Conservation (phyloP, 2,113 vertebrate species). For the Cichladusa arquata region DNA sequence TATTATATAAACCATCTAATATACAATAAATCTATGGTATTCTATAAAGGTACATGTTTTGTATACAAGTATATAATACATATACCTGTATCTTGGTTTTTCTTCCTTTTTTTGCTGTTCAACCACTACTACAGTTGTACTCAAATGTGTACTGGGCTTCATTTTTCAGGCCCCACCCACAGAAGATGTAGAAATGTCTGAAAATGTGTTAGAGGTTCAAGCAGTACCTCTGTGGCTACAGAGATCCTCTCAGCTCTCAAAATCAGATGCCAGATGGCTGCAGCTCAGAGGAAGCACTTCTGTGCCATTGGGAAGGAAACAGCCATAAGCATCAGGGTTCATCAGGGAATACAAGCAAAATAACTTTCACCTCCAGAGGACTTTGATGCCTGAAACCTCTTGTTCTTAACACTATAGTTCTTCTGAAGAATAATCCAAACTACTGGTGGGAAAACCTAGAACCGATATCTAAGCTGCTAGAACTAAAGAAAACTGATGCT, state of each 20-base stretch:
- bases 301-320: not conserved
- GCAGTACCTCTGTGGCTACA: not conserved
- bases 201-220: not conserved
- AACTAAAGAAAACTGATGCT: not conserved
- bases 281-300: not conserved
- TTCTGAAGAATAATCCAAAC: not conserved
- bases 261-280: not conserved
- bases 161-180: not conserved
- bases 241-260: not conserved
- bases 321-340: not conserved
- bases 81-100: not conserved
- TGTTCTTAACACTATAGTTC: not conserved
- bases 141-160: not conserved
- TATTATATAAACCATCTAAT: not conserved
- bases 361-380: not conserved
- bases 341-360: not conserved
- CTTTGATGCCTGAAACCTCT: not conserved
- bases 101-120: not conserved
- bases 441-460: not conserved
- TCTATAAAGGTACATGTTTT: not conserved
- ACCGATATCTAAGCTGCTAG: not conserved
- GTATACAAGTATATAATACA: rapidly evolving
- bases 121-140: not conserved
- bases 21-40: not conserved
- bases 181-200: not conserved